Evolutionary conservation across 1,140 invertebrate species (phyloP).

Genomic region (Drosophila repletoides): DNA sequence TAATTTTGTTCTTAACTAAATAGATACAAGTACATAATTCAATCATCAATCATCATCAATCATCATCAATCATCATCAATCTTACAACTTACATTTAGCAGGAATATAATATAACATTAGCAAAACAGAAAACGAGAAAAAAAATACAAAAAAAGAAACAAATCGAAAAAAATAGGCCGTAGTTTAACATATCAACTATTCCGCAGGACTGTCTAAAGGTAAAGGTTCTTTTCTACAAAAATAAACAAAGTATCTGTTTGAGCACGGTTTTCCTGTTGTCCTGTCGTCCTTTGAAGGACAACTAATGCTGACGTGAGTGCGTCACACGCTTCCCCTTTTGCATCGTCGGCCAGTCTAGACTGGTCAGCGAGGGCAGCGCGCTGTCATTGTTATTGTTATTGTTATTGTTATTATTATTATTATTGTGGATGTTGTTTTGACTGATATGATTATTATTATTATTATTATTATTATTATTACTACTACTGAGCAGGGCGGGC

Average conservation of each 20-base stretch:
- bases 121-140: too few relatives aligned
- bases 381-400: slow-evolving; percentile 21
- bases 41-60: too few relatives aligned
- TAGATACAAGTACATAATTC: slow-evolving; percentile 17
- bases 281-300: not conserved
- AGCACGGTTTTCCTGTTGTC: slow-evolving; percentile 11
- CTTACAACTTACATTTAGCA: slow-evolving; percentile 30
- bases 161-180: not conserved
- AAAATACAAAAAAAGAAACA: too few relatives aligned
- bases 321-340: slow-evolving; percentile 35
- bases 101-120: slow-evolving; percentile 30
- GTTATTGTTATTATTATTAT: slow-evolving; percentile 21
- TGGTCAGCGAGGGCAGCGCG: slow-evolving; percentile 28
- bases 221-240: not conserved
- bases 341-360: slow-evolving; percentile 38
- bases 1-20: slow-evolving; percentile 4
- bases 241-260: slow-evolving; percentile 16
- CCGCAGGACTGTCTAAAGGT: slow-evolving; percentile 20
- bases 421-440: slow-evolving; percentile 1
- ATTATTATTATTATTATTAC: slow-evolving; percentile 21
- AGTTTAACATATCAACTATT: slow-evolving; percentile 2
- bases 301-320: slow-evolving; percentile 42
- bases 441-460: slow-evolving; percentile 29
- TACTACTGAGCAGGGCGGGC: slow-evolving; percentile 44
- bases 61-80: too few relatives aligned